Evolutionary conservation across 2,888 invertebrate genomes (phyloP), one percentile per base, ranked within the genome.

Genomic region (Lepidochitona cinerea): DNA sequence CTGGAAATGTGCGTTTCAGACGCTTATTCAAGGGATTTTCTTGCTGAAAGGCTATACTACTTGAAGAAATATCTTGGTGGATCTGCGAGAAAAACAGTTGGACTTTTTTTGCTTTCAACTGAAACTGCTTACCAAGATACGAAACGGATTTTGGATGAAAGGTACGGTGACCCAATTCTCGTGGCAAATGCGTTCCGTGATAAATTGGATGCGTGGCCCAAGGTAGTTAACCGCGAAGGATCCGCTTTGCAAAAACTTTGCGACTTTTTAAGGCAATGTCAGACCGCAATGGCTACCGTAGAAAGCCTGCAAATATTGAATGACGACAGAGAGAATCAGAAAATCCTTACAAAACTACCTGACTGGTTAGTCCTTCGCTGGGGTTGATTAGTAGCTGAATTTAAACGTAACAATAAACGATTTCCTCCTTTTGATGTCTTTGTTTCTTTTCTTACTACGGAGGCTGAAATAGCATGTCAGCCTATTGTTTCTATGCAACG

Each of bases 121-220:
- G n/a, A n/a, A n/a, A n/a, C n/a, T n/a, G n/a, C n/a, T n/a, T n/a
- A n/a, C n/a, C n/a, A n/a, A n/a, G n/a, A n/a, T n/a, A n/a, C n/a
- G n/a, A n/a, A n/a, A n/a, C 37, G 37, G 49, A 37, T 53, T 76
- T 32, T 52, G 73, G 5, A 75, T 76, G n/a, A 75, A 77, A 68
- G 14, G 79, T 1, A 75, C 66, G 77, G 76, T 0, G 71, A 80
- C 37, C 75, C 79, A 18, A 78, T 79, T 59, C 37, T 78, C 37
- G 37, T 79, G 14, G 74, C 71, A n/a, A 71, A 59, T 12, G 75
- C 77, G 23, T 79, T 78, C 69, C 49, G 76, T 12, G 64, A 68
- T 0, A 76, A 75, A 54, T 36, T 77, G 32, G 77, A 75, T 18
- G 26, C 54, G n/a, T 79, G 77, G 80, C 76, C 78, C 1, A 71